Evolutionary conservation across 2,113 vertebrate genomes (phyloP).

Genomic region (Catharus minimus): DNA sequence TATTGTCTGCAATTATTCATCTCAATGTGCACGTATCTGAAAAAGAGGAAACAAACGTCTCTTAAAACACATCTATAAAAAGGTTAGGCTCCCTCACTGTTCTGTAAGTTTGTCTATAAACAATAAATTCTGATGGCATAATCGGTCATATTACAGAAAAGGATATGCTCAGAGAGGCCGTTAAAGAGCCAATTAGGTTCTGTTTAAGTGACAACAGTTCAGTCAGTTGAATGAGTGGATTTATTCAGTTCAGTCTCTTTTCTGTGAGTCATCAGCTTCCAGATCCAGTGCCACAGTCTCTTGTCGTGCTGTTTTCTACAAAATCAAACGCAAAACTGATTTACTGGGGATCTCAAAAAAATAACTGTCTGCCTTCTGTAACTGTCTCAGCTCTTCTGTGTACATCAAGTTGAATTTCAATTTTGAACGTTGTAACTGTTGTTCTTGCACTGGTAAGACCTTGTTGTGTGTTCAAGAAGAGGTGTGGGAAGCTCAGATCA

Average conservation of each 20-base stretch:
- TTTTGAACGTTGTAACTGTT: slow-evolving; percentile 35
- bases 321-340: slow-evolving; percentile 57
- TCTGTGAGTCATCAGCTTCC: slow-evolving; percentile 62
- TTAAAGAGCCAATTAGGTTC: slow-evolving; percentile 71
- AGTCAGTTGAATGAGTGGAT: slow-evolving; percentile 66
- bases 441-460: slow-evolving; percentile 56
- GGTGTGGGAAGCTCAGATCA: slow-evolving; percentile 55
- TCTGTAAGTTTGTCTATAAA: slow-evolving; percentile 66
- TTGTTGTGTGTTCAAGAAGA: slow-evolving; percentile 49
- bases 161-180: slow-evolving; percentile 66
- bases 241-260: slow-evolving; percentile 61
- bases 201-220: slow-evolving; percentile 72
- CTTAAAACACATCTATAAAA: slow-evolving; percentile 68
- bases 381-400: slow-evolving; percentile 35
- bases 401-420: slow-evolving; percentile 56
- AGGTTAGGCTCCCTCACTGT: slow-evolving; percentile 64
- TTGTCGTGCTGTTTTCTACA: slow-evolving; percentile 44
- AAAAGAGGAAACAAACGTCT: slow-evolving; percentile 60
- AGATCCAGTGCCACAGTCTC: slow-evolving; percentile 48
- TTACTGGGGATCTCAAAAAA: slow-evolving; percentile 56
- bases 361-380: slow-evolving; percentile 54
- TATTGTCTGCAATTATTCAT: slow-evolving; percentile 67
- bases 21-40: slow-evolving; percentile 59
- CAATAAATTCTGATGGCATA: slow-evolving; percentile 70
- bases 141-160: slow-evolving; percentile 69